These are phyloP conservation scores for Byasa hedistus DNA, from an alignment of 2,888 invertebrate genomes.

Conservation along the genomic window DNA sequence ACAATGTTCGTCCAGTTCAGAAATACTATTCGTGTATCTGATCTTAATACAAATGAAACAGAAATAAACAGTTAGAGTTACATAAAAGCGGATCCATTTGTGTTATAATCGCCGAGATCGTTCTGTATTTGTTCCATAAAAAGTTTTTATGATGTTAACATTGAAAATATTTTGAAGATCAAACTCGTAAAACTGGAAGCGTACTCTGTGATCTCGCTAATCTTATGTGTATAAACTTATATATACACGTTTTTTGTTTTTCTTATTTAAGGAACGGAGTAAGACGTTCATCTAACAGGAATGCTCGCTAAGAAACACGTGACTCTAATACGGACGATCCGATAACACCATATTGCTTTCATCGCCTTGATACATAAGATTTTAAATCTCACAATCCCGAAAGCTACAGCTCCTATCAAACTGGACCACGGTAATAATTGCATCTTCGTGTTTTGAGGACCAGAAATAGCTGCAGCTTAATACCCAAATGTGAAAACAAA, in stretches of 20 bases:
- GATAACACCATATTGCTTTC: too few relatives aligned
- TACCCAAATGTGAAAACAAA: too few relatives aligned
- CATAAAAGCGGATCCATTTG: background rate
- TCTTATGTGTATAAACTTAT: background rate
- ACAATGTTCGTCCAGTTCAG: background rate
- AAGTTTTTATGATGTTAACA: constrained; percentile 47
- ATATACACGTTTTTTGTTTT: background rate
- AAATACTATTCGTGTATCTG: background rate
- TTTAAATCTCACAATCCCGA: too few relatives aligned
- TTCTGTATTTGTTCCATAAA: constrained; percentile 46
- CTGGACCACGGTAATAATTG: too few relatives aligned
- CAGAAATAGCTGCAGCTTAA: too few relatives aligned
- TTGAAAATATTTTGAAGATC: constrained; percentile 45
- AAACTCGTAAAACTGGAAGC: constrained; percentile 41
- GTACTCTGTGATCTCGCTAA: constrained; percentile 4
- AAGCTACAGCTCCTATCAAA: too few relatives aligned
- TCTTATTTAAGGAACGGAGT: background rate
- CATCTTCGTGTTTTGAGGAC: too few relatives aligned
- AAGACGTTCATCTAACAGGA: too few relatives aligned
- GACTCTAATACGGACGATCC: too few relatives aligned
- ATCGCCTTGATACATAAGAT: too few relatives aligned
- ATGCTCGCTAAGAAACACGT: too few relatives aligned
- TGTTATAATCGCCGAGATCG: constrained; percentile 30
- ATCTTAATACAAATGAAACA: background rate
- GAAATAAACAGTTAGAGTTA: background rate